Conservation (phyloP, 2,888 invertebrate genomes). For the Teleogryllus oceanicus region DNA sequence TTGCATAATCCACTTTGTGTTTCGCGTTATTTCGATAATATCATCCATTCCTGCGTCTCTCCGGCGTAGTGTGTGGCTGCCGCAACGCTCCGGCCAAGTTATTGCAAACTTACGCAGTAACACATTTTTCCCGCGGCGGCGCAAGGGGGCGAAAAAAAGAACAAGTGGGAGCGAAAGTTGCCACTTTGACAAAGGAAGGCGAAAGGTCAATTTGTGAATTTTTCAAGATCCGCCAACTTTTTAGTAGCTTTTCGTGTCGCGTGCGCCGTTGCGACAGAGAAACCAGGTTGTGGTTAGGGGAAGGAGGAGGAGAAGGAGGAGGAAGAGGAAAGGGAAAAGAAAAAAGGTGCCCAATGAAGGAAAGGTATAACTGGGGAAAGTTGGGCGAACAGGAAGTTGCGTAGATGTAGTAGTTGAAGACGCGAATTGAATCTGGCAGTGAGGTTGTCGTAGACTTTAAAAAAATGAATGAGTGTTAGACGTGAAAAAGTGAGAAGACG, state of each 20-base stretch:
- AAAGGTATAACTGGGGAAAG: neutral
- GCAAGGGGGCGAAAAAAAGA: neutral
- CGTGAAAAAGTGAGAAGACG: too few relatives aligned
- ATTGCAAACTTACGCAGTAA: neutral
- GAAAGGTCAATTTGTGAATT: slow-evolving; percentile 7
- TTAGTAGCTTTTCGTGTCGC: slow-evolving; percentile 1
- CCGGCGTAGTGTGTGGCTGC: too few relatives aligned
- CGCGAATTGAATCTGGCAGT: too few relatives aligned
- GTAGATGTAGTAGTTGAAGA: too few relatives aligned
- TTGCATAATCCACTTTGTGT: too few relatives aligned
- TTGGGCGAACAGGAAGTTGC: too few relatives aligned
- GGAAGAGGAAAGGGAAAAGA: neutral
- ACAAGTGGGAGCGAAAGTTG: neutral
- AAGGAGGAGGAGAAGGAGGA: neutral
- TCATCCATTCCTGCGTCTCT: too few relatives aligned
- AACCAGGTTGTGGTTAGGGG: neutral
- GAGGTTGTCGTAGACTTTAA: too few relatives aligned
- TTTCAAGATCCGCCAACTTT: slow-evolving; percentile 1
- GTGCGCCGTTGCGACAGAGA: neutral
- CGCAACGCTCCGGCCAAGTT: too few relatives aligned
- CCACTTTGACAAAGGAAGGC: slow-evolving; percentile 18
- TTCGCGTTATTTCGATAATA: too few relatives aligned
- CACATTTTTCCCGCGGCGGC: neutral
- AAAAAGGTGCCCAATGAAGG: neutral
- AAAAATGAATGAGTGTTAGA: too few relatives aligned